Conservation (phyloP, 2,888 invertebrate genomes). For the Leptogaster cylindrica region DNA sequence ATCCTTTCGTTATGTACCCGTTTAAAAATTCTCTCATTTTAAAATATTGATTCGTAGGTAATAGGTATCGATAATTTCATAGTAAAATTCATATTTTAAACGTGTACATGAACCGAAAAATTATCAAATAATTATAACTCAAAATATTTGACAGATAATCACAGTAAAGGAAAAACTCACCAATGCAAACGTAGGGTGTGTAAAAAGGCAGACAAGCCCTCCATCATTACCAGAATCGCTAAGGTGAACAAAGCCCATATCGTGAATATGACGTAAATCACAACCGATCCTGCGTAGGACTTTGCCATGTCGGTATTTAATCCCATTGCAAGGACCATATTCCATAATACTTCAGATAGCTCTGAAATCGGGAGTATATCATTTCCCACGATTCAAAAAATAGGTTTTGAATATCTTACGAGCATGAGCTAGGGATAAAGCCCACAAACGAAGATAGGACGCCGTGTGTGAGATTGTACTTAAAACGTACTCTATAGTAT, state of each 20-base stretch:
- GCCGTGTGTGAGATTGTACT: constrained; percentile 97
- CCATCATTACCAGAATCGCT: constrained; percentile 96
- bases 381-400: not conserved
- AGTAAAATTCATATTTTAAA: no score
- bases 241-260: constrained; percentile 91
- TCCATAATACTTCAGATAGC: constrained; percentile 89
- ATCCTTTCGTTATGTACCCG: no score
- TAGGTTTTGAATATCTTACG: constrained; percentile 67
- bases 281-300: constrained; percentile 76
- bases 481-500: constrained; percentile 95
- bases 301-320: constrained; percentile 66
- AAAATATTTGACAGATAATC: no score
- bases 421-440: constrained; percentile 92
- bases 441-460: constrained; percentile 95
- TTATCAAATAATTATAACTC: no score
- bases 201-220: constrained; percentile 97
- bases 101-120: no score
- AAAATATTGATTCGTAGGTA: no score
- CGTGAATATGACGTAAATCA: constrained; percentile 83
- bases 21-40: no score
- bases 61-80: no score
- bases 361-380: constrained; percentile 65
- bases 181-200: constrained; percentile 98
- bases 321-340: constrained; percentile 82
- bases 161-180: no score